Conservation (phyloP, 2,113 vertebrate species). For the Eudyptes chrysolophus region DNA sequence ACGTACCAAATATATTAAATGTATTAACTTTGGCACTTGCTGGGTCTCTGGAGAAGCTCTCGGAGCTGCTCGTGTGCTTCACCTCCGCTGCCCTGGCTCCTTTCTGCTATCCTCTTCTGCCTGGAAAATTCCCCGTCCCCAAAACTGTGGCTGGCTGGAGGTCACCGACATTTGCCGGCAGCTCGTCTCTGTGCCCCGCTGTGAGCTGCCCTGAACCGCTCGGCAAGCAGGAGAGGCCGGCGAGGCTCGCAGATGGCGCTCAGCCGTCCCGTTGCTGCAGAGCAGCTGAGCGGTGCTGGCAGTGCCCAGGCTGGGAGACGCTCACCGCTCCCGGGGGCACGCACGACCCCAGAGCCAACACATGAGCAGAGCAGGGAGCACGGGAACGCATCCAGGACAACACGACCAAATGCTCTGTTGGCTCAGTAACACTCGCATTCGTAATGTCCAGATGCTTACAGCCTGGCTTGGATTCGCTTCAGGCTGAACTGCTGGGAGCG, state of each 20-base stretch:
- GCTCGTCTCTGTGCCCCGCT: rapidly evolving
- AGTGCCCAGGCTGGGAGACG: not conserved
- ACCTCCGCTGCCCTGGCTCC: rapidly evolving
- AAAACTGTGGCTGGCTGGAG: not conserved
- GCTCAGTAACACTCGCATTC: not conserved
- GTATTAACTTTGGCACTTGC: constrained; percentile 54
- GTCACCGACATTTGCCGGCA: not conserved
- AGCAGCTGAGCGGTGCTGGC: not conserved
- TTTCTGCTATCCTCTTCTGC: not conserved
- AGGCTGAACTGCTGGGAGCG: rapidly evolving
- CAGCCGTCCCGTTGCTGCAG: not conserved
- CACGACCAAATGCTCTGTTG: not conserved
- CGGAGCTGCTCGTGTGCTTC: not conserved
- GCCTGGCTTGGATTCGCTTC: not conserved
- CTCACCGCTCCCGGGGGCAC: not conserved
- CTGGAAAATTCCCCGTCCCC: not conserved
- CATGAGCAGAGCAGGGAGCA: not conserved
- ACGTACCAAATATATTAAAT: constrained; percentile 33
- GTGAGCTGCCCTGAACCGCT: not conserved
- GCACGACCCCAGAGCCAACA: rapidly evolving
- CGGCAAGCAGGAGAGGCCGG: not conserved
- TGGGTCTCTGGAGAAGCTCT: not conserved
- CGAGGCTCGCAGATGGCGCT: not conserved
- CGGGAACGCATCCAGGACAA: not conserved
- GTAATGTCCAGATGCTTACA: not conserved